Base-by-base conservation (phyloP, 2,113 vertebrate species). In the Camelus dromedarius region DNA sequence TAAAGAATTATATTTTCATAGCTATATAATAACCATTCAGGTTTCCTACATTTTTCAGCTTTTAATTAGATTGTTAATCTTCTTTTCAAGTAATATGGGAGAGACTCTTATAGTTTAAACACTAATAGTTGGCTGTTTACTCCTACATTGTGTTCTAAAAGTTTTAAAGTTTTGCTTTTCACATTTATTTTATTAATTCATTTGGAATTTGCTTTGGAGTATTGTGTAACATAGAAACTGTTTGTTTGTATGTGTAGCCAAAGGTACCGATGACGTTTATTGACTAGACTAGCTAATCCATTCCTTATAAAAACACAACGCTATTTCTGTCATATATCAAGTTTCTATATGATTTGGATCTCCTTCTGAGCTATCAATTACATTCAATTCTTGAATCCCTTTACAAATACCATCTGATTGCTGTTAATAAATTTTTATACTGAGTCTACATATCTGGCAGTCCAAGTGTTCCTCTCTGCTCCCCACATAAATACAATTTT, bases 351-450 rank as follows among this genome's bases (percentile, higher is more conserved):
- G 86, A 93, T 91, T 90, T 91, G 18, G 26, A 58, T 76, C 3
- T 72, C 24, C 58, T 93, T 86, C 56, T 72, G 85, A 90, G 75
- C 19, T 50, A 19, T 48, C 30, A 48, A 1, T 62, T 81, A 67
- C 42, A 66, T 28, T 84, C 30, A 64, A 7, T 52, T 73, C 22
- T 58, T 75, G 9, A 95, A 60, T 86, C 0, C 8, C 64, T 76
- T 50, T 89, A 58, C 64, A 94, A 92, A 58, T 58, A 89, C 6
- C 14, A 58, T 77, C 81, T 77, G 73, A 89, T 50, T 89, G 19
- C 35, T 56, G 30, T 76, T 86, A 66, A 11, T 84, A 69, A 81
- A 56, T 77, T 32, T 82, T n/a, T 86, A n/a, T 20, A 30, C 15
- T 38, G 26, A 69, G 19, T 91, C 22, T 76, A 30, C 73, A 20